Evolutionary conservation across 2,113 vertebrate species (phyloP), one percentile per base, ranked within the genome.

Genomic region (Brienomyrus longianalis): DNA sequence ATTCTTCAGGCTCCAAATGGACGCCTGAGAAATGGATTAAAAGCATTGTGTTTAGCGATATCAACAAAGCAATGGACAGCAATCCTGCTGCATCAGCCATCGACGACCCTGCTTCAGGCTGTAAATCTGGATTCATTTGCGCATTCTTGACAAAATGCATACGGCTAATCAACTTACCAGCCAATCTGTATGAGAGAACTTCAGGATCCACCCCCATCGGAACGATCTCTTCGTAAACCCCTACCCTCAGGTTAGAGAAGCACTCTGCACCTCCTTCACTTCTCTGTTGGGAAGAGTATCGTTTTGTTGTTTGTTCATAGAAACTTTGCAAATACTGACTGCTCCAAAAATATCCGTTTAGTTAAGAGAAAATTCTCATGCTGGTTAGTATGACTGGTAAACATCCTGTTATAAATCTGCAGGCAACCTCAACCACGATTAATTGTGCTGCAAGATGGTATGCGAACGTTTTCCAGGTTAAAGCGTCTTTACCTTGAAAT

Each of bases 161-260:
- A 23, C 21, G 51, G 43, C 51, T 84, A 91, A 66, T 50, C 89
- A 83, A 83, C 94, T 89, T 95, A 99, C 98, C 98, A 92, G 97
- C 97, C 91, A 96, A 95, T 93, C 94, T 97, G 90, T 98, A 97
- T 90, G 98, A 98, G 86, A 99, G 50, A 90, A 94, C 87, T 39
- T 94, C 95, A 89, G 98, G 97, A 93, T 97, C 96, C 91, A 99
- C 95, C 89, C 98, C 98, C 97, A 99, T 96, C 21, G 98, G 98
- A 90, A 99, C 98, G 0, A 99, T 98, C 95, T 99, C 98, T 94
- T 96, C 96, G 92, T 96, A 98, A 70, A 99, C 96, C 5, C 97
- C 97, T 86, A 99, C 96, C 92, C 95, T 97, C 90, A 99, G 94
- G 47, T 97, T 97, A 86, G 96, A 95, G 91, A 99, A 99, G 94